Base-by-base conservation (phyloP, 53 echinoderm and acorn worm genomes). In the Zoroaster sp. region DNA sequence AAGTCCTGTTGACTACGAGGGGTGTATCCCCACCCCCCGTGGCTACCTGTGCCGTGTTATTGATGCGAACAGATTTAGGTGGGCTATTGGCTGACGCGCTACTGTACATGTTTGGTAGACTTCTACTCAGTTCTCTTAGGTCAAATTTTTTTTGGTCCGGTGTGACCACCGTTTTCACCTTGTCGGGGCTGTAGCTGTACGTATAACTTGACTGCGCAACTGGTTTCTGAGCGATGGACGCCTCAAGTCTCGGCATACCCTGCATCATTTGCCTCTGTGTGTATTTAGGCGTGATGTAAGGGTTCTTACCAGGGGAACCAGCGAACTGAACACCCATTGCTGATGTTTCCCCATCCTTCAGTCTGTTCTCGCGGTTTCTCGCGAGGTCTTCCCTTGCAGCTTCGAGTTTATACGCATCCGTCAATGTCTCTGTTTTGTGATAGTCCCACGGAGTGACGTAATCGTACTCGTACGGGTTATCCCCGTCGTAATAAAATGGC, bases 381-480 rank as follows among this genome's bases (percentile, higher is more conserved):
- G 87, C 78, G 21, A 65, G 15, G 85, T 91, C 92, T 32, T 91
- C 92, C 47, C 73, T 70, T 33, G 92, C 75, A 3, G 92, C 95
- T 83, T 95, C 92, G 10, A 79, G 77, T 17, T 87, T 82, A 59
- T 95, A 95, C 4, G 87, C 72, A 25, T 95, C 95, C 3, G 92
- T 86, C 69, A 91, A 68, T 14, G 95, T 83, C 35, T 82, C 88
- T 18, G 98, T 98, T 89, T 95, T 95, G 91, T 98, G 98, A 80
- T 94, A 95, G 66, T 95, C 94, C 98, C 98, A 98, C 14, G 99
- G 99, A 2, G 89, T 77, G 10, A 98, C 95, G 37, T 87, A 95
- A 80, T 98, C 99, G 40, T 95, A 92, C 74, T 98, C 99, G 53
- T 98, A 98, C 1, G 99, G 99, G 41, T 98, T 96, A 46, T 95